Base-by-base conservation (phyloP, 2,113 vertebrate genomes). In the Pontoporia blainvillei region DNA sequence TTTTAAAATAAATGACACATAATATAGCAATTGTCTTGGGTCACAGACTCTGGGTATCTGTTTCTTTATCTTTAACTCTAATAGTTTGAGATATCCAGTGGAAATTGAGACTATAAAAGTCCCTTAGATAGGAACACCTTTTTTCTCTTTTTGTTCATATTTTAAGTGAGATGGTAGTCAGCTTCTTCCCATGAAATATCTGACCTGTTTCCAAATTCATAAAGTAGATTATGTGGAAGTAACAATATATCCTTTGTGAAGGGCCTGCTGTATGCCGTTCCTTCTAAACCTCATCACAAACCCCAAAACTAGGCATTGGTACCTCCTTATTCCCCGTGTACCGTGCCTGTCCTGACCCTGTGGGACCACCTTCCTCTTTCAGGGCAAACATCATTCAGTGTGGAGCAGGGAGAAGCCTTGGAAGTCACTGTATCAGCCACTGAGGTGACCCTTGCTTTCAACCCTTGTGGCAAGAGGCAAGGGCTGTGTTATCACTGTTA, bases 311-410 rank as follows among this genome's bases (percentile, higher is more conserved):
- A 67, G 10, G 69, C 54, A 49, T 44, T 14, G 3, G 3, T 21
- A 72, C 1, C 8, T 11, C 52, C 14, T 78, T 7, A 0, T 52
- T 61, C 61, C 4, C 4, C 0, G 2, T 4, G 39, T 11, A 5
- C 75, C 8, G 14, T 0, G 21, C 36, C 72, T 62, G 10, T 41
- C 15, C 71, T 69, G n/a, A 69, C 0, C 0, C 0, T 36, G 8
- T 20, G 13, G 49, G 27, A 59, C 3, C 3, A 9, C 69, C n/a
- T 15, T n/a, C 15, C 9, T 75, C 72, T 69, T 57, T 54, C 39
- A 61, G 52, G 23, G 44, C 29, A 31, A 82, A 39, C 2, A 4
- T 20, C 29, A 2, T 41, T 75, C 29, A 20, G 15, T n/a, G 9
- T 6, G 21, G 76, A 31, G 57, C 11, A 57, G 5, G 0, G 21